Conservation (phyloP, 2,888 invertebrate species). For the Nemapogon koenigi region DNA sequence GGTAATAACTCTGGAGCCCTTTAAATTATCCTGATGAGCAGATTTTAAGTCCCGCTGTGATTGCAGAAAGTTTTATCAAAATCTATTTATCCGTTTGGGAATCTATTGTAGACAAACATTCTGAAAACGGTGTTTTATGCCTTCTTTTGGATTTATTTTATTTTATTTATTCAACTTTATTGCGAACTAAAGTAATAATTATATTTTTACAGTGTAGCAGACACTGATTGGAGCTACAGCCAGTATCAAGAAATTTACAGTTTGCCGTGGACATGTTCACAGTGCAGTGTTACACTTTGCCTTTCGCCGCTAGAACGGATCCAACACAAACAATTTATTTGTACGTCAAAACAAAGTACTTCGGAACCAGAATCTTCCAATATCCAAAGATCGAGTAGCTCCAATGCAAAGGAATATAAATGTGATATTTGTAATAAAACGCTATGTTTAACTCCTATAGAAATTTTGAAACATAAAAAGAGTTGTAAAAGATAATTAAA, state of each 20-base stretch:
- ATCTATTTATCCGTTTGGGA: no score
- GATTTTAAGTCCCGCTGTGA: no score
- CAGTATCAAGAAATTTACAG: conserved; percentile 66
- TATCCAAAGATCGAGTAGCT: conserved; percentile 21
- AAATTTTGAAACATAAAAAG: conserved; percentile 86
- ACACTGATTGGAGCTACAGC: conserved; percentile 72
- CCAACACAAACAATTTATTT: conserved; percentile 70
- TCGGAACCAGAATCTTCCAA: conserved; percentile 29
- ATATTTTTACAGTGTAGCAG: conserved; percentile 59
- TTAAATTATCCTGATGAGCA: no score
- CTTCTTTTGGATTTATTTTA: no score
- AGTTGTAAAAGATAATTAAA: conserved; percentile 52
- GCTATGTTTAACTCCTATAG: conserved; percentile 77
- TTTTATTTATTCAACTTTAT: no score
- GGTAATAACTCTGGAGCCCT: no score
- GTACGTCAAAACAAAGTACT: conserved; percentile 34
- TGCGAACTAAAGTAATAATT: no score
- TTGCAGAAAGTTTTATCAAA: no score
- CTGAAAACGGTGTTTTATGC: no score
- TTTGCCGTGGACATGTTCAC: conserved; percentile 75
- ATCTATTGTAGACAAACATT: no score
- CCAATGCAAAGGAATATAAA: conserved; percentile 70
- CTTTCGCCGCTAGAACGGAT: conserved; percentile 74
- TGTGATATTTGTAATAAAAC: conserved; percentile 76
- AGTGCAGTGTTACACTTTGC: conserved; percentile 69